Percentiles rank a stretch among this genome's conserved stretches.
phyloP scores from a whole-genome alignment of 2,797 vertebrate species.

The Ficedula albicollis region DNA sequence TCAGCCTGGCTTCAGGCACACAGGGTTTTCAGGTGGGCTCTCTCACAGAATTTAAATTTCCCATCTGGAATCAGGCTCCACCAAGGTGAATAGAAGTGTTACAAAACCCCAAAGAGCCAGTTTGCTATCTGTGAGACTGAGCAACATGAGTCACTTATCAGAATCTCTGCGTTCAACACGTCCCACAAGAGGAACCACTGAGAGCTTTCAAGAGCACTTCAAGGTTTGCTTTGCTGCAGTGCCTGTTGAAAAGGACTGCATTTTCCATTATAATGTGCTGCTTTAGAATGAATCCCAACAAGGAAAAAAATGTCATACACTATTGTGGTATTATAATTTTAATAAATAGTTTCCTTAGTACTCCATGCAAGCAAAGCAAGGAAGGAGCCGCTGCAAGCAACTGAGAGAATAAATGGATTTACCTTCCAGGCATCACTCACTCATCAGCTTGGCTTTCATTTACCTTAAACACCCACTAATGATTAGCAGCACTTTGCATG shows the following conservation, averaged over 20 bases:
- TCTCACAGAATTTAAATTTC: neutral
- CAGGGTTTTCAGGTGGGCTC: neutral
- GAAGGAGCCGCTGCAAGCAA: neutral
- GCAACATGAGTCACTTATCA: neutral
- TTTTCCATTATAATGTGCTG: neutral
- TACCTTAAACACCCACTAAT: neutral
- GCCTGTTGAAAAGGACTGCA: neutral
- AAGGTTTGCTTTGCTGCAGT: constrained; percentile 54
- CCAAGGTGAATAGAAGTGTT: neutral
- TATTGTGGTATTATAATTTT: neutral
- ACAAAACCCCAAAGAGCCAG: neutral
- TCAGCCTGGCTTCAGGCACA: neutral
- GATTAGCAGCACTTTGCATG: neutral
- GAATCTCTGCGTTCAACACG: neutral
- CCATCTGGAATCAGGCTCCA: neutral
- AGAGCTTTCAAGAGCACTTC: constrained; percentile 46
- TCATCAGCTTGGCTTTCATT: neutral
- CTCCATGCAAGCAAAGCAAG: neutral
- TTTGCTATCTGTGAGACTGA: neutral
- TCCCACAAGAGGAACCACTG: neutral
- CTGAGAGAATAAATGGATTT: neutral
- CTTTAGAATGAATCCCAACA: neutral
- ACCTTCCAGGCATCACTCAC: neutral
- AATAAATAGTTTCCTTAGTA: neutral
- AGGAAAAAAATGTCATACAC: neutral